Conservation (phyloP, 37 sponge, comb jelly and placozoan species). For the Axinella damicornis region DNA sequence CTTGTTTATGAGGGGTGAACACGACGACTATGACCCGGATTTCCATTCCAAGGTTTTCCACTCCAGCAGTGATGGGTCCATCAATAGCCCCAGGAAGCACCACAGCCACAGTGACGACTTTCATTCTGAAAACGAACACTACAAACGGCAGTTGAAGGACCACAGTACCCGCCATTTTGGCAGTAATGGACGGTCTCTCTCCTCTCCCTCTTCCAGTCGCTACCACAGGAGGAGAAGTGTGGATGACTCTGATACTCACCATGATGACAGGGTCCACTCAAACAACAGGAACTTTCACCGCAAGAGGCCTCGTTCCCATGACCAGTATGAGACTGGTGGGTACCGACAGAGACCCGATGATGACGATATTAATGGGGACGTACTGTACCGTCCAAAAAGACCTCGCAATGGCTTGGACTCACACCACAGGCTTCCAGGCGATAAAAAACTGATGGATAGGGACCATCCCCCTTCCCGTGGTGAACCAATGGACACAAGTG, state of each 20-base stretch:
- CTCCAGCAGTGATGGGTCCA: too few relatives aligned
- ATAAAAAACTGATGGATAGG: too few relatives aligned
- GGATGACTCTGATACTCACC: not conserved
- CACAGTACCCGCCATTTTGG: not conserved
- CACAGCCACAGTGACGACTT: not conserved
- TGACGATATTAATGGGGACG: constrained; percentile 23
- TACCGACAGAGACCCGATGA: not conserved
- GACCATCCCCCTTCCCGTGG: too few relatives aligned
- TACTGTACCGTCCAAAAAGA: constrained; percentile 38
- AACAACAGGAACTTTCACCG: not conserved
- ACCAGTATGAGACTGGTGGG: not conserved
- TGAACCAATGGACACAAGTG: not conserved
- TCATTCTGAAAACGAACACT: not conserved
- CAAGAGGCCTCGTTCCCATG: constrained; percentile 21
- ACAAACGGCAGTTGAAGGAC: not conserved
- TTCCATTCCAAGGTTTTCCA: not conserved
- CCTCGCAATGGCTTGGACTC: constrained; percentile 40
- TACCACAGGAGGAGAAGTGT: not conserved
- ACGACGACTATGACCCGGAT: constrained; percentile 40
- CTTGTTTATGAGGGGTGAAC: constrained; percentile 1
- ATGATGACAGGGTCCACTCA: not conserved
- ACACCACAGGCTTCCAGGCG: not conserved
- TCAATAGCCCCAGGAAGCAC: too few relatives aligned
- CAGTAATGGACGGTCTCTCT: not conserved
- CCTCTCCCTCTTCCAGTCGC: not conserved